phyloP scores from a whole-genome alignment of 2,113 vertebrate genomes.

The Cyanoliseus patagonus region DNA sequence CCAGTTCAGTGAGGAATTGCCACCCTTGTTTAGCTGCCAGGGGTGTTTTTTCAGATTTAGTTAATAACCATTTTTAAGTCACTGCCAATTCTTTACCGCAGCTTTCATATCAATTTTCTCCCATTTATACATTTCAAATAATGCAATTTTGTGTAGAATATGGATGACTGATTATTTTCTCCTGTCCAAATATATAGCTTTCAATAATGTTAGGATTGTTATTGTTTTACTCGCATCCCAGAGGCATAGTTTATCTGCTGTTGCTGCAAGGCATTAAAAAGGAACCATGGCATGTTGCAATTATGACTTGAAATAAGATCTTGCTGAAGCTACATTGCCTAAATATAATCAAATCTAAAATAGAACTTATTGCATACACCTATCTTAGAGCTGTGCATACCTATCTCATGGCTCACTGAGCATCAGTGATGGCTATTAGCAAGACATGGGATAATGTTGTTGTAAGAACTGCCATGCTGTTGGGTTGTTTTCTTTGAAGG shows the following conservation, averaged over 20 bases:
- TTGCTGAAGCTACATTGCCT: conserved; percentile 18
- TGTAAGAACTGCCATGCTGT: background rate
- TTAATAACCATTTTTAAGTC: conserved; percentile 29
- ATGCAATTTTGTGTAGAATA: conserved; percentile 18
- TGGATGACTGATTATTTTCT: conserved; percentile 37
- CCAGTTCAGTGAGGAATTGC: background rate
- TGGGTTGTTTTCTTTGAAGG: background rate
- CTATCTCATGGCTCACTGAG: background rate
- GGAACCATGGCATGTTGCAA: conserved; percentile 9
- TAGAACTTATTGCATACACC: background rate
- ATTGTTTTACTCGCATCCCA: conserved; percentile 42
- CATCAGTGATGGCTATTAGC: background rate
- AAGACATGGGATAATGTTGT: background rate
- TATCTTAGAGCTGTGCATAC: background rate
- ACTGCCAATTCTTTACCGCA: background rate
- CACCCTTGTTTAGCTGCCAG: background rate
- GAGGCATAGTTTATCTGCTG: conserved; percentile 33
- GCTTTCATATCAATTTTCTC: conserved; percentile 33
- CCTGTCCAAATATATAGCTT: conserved; percentile 41
- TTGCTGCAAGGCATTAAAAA: conserved; percentile 50
- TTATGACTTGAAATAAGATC: conserved; percentile 57
- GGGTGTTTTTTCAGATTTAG: background rate
- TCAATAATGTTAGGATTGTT: conserved; percentile 28
- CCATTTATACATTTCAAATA: conserved; percentile 36
- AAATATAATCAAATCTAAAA: conserved; percentile 43